Conservation (phyloP, 2,113 vertebrate species). For the Lamprotornis superbus region DNA sequence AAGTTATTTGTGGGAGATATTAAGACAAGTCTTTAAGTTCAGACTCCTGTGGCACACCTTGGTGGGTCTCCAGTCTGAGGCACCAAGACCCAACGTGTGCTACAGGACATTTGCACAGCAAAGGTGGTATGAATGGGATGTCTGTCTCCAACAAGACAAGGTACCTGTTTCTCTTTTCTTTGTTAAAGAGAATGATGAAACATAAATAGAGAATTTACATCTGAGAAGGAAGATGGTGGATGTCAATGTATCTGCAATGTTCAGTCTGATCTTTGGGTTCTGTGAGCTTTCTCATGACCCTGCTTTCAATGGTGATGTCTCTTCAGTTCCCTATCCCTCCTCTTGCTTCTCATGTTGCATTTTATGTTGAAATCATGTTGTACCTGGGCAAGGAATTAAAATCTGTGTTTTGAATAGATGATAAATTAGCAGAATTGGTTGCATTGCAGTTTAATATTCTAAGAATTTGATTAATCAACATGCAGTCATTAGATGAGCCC, state of each 20-base stretch:
- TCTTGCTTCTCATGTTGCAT: not conserved
- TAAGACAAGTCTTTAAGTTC: not conserved
- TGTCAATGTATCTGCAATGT: not conserved
- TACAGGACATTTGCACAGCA: not conserved
- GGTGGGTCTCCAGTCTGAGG: not conserved
- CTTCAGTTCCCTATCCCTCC: not conserved
- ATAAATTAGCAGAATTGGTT: not conserved
- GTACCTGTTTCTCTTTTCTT: not conserved
- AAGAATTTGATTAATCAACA: not conserved
- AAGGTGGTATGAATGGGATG: not conserved
- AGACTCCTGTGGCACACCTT: not conserved
- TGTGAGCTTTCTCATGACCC: not conserved
- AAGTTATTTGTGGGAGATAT: not conserved
- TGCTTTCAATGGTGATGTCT: not conserved
- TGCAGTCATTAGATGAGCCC: not conserved
- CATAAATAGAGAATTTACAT: not conserved
- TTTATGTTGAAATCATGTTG: not conserved
- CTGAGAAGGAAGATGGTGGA: not conserved
- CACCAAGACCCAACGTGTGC: not conserved
- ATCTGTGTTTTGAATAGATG: not conserved
- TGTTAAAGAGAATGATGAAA: not conserved
- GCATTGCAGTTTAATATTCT: not conserved
- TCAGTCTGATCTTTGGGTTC: not conserved
- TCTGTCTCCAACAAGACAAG: not conserved
- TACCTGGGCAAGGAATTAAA: not conserved